phyloP scores from a whole-genome alignment of 1,140 invertebrate genomes.

The Trichonephila clavipes region DNA sequence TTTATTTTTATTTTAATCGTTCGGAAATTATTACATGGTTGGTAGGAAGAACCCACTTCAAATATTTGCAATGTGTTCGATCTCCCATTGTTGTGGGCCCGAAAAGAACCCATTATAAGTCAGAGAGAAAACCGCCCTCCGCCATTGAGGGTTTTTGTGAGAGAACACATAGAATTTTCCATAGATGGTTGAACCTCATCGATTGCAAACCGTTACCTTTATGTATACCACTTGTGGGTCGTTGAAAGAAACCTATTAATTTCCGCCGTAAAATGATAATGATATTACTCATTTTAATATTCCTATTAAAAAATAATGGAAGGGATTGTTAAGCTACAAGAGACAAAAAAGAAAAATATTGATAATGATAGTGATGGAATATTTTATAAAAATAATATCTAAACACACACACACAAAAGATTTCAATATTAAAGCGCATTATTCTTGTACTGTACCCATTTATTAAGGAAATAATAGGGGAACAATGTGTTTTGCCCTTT shows the following conservation, averaged over 20 bases:
- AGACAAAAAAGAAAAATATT: too few relatives aligned
- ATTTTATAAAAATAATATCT: too few relatives aligned
- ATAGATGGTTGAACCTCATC: constrained; percentile 23
- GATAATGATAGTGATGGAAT: too few relatives aligned
- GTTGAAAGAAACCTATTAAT: background rate
- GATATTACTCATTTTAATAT: too few relatives aligned
- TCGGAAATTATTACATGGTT: constrained; percentile 40
- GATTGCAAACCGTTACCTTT: background rate
- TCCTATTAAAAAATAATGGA: too few relatives aligned
- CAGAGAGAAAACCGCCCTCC: constrained; percentile 14
- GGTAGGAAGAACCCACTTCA: constrained; percentile 56
- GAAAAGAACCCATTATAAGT: constrained; percentile 41
- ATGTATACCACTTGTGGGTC: background rate
- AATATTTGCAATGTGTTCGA: constrained; percentile 58
- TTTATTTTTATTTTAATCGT: constrained; percentile 53
- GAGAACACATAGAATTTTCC: background rate
- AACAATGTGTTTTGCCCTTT: too few relatives aligned
- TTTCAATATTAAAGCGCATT: too few relatives aligned
- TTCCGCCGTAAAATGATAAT: too few relatives aligned
- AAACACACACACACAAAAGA: too few relatives aligned
- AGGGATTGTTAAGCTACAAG: too few relatives aligned
- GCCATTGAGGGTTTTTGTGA: constrained; percentile 18
- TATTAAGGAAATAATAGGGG: too few relatives aligned
- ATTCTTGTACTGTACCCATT: too few relatives aligned
- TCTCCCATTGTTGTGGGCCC: constrained; percentile 37